Evolutionary conservation across 1,140 invertebrate genomes (phyloP).

Genomic region (Charaxes varanes): DNA sequence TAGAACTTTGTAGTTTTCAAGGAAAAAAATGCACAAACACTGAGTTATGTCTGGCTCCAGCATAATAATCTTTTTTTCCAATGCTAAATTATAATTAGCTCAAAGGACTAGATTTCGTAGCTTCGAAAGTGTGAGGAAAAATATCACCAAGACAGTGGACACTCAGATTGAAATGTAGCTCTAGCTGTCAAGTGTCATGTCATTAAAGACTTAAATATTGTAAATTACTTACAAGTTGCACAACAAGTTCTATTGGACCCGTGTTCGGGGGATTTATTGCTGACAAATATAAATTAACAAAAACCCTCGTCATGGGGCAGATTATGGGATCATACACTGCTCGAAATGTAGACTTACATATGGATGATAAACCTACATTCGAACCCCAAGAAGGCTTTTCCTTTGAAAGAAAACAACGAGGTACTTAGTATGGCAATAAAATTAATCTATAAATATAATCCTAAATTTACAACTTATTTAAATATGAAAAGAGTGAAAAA

Average conservation of each 20-base stretch:
- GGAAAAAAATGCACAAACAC: too few species aligned
- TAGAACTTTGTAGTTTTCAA: too few species aligned
- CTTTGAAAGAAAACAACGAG: slow-evolving; percentile 83
- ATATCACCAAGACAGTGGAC: too few species aligned
- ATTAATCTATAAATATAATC: not conserved
- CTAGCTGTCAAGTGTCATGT: too few species aligned
- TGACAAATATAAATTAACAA: not conserved
- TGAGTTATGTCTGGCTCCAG: too few species aligned
- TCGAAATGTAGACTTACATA: slow-evolving; percentile 76
- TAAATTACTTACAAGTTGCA: too few species aligned
- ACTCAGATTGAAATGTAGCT: too few species aligned
- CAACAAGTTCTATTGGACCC: not conserved
- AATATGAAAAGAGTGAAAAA: not conserved
- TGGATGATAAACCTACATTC: slow-evolving; percentile 80
- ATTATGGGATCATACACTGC: slow-evolving; percentile 68
- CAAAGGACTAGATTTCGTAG: too few species aligned
- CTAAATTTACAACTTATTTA: not conserved
- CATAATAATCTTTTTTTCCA: too few species aligned
- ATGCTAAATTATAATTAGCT: too few species aligned
- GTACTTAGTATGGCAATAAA: slow-evolving; percentile 54
- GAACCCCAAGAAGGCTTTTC: slow-evolving; percentile 86
- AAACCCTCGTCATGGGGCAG: slow-evolving; percentile 40
- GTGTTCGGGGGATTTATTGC: not conserved
- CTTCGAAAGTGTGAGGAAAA: too few species aligned
- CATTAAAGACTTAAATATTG: too few species aligned